These are phyloP conservation scores for Dipus sagitta DNA, from an alignment of 2,797 vertebrate genomes.

Conservation along the genomic window DNA sequence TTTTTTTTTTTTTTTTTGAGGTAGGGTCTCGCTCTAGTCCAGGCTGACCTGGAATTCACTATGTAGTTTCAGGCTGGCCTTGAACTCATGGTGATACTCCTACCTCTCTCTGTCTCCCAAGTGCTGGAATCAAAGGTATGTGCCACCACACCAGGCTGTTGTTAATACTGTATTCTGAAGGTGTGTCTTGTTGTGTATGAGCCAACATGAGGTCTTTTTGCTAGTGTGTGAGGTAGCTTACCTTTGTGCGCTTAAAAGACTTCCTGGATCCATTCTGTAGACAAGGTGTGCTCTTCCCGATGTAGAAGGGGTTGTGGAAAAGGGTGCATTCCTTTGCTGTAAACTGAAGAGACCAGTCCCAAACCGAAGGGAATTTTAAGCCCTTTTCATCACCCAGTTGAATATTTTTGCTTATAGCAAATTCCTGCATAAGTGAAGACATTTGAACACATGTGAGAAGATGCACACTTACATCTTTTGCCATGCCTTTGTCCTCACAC, in stretches of 20 bases:
- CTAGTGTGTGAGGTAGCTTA: constrained; percentile 77
- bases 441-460: constrained; percentile 12
- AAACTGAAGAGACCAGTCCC: constrained; percentile 98
- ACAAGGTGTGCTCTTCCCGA: constrained; percentile 93
- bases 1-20: no score
- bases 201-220: background rate
- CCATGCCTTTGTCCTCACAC: background rate
- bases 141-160: no score
- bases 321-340: constrained; percentile 93
- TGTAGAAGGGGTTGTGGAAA: constrained; percentile 96
- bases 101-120: no score
- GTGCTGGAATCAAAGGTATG: no score
- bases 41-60: no score
- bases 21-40: no score
- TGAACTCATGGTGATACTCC: no score
- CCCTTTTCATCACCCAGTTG: constrained; percentile 93
- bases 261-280: constrained; percentile 93
- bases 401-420: constrained; percentile 96
- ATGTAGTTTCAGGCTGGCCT: no score
- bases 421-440: constrained; percentile 88
- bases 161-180: background rate
- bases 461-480: background rate
- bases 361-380: constrained; percentile 95
- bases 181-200: background rate
- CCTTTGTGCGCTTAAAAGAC: constrained; percentile 94